phyloP scores from a whole-genome alignment of 2,888 invertebrate genomes.

The Eristalinus aeneus region DNA sequence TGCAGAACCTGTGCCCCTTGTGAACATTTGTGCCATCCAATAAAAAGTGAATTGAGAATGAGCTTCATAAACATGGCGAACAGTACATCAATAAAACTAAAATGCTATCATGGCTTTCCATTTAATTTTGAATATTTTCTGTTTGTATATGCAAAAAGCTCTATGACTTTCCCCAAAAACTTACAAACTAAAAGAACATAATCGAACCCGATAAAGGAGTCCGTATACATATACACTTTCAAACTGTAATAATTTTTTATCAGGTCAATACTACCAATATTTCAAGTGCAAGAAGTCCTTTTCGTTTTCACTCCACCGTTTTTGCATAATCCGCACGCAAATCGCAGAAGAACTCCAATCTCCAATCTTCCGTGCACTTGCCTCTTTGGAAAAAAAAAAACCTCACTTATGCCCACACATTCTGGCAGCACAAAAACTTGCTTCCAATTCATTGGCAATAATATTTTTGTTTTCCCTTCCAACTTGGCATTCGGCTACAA shows the following conservation, averaged over 20 bases:
- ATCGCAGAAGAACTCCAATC: neutral
- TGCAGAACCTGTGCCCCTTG: too few relatives aligned
- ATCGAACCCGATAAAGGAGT: too few relatives aligned
- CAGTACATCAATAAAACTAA: too few relatives aligned
- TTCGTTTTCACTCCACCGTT: neutral
- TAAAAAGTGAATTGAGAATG: too few relatives aligned
- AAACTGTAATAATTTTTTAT: neutral
- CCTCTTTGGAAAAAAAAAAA: neutral
- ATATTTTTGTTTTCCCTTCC: slow-evolving; percentile 3
- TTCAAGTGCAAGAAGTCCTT: neutral
- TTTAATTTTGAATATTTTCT: too few relatives aligned
- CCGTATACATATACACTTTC: too few relatives aligned
- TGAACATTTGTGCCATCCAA: too few relatives aligned
- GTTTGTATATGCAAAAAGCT: too few relatives aligned
- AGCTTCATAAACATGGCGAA: too few relatives aligned
- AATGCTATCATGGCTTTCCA: too few relatives aligned
- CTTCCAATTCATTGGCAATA: slow-evolving; percentile 18
- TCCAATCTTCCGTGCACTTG: neutral
- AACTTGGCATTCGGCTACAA: neutral
- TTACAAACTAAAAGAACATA: too few relatives aligned
- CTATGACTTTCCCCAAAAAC: too few relatives aligned
- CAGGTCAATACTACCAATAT: neutral
- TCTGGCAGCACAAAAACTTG: neutral
- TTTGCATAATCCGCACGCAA: neutral
- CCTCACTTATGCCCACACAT: neutral